Base-by-base conservation (phyloP, 1,140 invertebrate genomes). In the Tetraneura akinire region DNA sequence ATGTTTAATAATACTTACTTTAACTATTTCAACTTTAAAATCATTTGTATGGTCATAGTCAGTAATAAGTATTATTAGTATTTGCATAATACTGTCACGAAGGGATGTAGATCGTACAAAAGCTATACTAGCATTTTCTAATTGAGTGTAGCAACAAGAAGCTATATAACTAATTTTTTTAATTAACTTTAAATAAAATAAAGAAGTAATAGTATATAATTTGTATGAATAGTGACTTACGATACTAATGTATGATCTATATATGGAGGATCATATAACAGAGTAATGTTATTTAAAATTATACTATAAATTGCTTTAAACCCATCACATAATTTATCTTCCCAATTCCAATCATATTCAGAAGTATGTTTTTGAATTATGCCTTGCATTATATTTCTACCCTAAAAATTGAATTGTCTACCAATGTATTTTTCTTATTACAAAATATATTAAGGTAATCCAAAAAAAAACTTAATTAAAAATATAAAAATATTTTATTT, bases 101-200 rank as follows among this genome's bases (percentile, higher is more conserved):
- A 91, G 86, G 57, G 89, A 85, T 84, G 92, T 93, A 74, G 89
- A 89, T 81, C 90, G 90, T 2, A 82, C 82, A 57, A 80, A 81
- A 55, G 82, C 62, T 23, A 84, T 82, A 21, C 81, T 70, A 37
- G 81, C 82, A 60, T 83, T 80, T 80, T 84, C 83, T 18, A 84
- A 82, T 8, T 64, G 81, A 76, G 81, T 82, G 53, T 84, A 84
- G 64, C 83, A 84, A 81, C 80, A 82, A 37, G 83, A 80, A 91
- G 92, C 92, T 86, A 94, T 92, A 85, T 94, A 94, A 92, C 90
- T 96, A 89, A 95, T n/a, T n/a, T n/a, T n/a, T n/a, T n/a, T n/a
- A n/a, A n/a, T n/a, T n/a, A n/a, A n/a, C n/a, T n/a, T n/a, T n/a
- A n/a, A n/a, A n/a, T n/a, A n/a, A n/a, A n/a, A n/a, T n/a, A n/a